Percentiles rank a stretch among this genome's conserved stretches.
These are phyloP conservation scores for Strigamia crassipes DNA, from an alignment of 2,888 invertebrate genomes.

Conservation along the genomic window DNA sequence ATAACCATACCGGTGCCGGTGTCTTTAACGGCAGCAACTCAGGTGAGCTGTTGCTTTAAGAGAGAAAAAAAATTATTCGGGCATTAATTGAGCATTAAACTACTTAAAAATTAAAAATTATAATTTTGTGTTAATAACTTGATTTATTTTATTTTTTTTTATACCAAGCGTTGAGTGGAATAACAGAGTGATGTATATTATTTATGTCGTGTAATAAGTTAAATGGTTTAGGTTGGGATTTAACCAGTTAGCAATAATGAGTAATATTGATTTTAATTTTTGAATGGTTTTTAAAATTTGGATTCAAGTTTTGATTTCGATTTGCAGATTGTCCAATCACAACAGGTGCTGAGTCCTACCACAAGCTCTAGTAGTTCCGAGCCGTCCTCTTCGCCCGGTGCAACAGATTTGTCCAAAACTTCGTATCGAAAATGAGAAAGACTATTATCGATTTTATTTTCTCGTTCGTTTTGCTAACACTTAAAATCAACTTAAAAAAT, in stretches of 20 bases:
- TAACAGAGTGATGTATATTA: background rate
- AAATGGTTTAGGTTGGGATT: background rate
- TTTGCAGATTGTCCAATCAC: constrained; percentile 39
- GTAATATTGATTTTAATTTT: background rate
- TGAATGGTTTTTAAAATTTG: background rate
- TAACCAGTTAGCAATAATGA: background rate
- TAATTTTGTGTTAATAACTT: background rate
- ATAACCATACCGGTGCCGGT: constrained; percentile 59
- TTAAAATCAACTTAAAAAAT: background rate
- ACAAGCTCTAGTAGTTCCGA: constrained; percentile 45
- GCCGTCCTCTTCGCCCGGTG: constrained; percentile 39
- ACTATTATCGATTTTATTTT: background rate
- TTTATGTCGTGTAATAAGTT: background rate
- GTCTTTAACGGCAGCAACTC: constrained; percentile 55
- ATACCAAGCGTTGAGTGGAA: background rate
- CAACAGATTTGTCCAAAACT: constrained; percentile 34
- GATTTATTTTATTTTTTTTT: background rate
- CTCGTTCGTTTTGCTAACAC: background rate
- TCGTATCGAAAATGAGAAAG: constrained; percentile 36
- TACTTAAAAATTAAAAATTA: background rate
- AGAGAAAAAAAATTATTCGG: background rate
- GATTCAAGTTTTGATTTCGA: background rate
- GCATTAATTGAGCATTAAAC: background rate
- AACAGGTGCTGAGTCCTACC: constrained; percentile 42
- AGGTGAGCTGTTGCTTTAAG: constrained; percentile 52